Conservation (phyloP, 2,888 invertebrate genomes). For the Carpatolechia fugitivella region DNA sequence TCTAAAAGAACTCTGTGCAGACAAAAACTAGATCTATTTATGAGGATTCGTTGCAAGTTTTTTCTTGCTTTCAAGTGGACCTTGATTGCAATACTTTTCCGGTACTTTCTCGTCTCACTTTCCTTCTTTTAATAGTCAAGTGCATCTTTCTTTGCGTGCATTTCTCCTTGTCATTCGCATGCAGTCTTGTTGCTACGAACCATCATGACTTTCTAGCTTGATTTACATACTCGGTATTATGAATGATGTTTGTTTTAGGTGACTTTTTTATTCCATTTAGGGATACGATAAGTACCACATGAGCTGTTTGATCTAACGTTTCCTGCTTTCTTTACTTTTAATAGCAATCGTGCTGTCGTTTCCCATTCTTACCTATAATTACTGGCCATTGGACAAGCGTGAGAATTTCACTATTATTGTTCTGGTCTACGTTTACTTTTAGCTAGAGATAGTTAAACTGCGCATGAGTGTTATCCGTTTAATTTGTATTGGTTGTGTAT, state of each 20-base stretch:
- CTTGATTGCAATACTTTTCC: background rate
- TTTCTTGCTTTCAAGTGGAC: background rate
- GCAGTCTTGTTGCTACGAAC: slow-evolving; percentile 21
- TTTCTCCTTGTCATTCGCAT: slow-evolving; percentile 23
- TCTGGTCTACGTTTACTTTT: slow-evolving; percentile 12
- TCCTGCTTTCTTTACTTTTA: slow-evolving; percentile 12
- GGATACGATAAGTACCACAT: background rate
- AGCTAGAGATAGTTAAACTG: background rate
- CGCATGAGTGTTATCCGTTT: background rate
- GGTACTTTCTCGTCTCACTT: slow-evolving; percentile 16
- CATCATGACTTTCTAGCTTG: slow-evolving; percentile 30
- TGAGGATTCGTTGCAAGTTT: background rate
- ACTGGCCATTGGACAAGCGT: slow-evolving; percentile 30
- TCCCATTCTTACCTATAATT: slow-evolving; percentile 14
- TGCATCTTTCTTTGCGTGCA: slow-evolving; percentile 21
- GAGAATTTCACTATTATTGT: slow-evolving; percentile 51
- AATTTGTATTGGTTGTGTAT: background rate
- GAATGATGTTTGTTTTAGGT: background rate
- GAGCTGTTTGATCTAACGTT: slow-evolving; percentile 2
- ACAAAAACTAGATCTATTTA: slow-evolving; percentile 1
- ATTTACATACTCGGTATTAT: slow-evolving; percentile 16
- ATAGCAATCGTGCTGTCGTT: slow-evolving; percentile 4
- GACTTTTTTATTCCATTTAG: background rate
- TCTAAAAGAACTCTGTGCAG: background rate
- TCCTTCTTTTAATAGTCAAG: slow-evolving; percentile 17